phyloP scores from a whole-genome alignment of 2,113 vertebrate species.

The Labrus mixtus region DNA sequence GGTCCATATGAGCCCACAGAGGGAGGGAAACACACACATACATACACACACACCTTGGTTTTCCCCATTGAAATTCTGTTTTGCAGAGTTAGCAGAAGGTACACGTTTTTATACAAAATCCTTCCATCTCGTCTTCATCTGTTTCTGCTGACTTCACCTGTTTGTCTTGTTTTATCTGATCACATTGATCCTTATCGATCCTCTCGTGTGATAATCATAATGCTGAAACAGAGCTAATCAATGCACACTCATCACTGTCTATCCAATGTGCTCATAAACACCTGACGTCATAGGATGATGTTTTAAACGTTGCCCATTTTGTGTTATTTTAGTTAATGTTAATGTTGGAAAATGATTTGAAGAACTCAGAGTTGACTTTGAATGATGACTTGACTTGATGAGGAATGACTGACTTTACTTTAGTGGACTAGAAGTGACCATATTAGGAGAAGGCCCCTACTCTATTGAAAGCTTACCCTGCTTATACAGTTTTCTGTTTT shows the following conservation, averaged over 20 bases:
- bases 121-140: conserved; percentile 41
- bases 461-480: too few species aligned
- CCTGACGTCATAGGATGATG: not conserved
- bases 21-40: not conserved
- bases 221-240: conserved; percentile 71
- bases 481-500: too few species aligned
- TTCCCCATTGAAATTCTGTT: conserved; percentile 18
- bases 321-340: too few species aligned
- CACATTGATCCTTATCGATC: conserved; percentile 48
- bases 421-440: too few species aligned
- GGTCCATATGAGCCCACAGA: conserved; percentile 27
- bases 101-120: not conserved
- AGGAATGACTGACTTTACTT: too few species aligned
- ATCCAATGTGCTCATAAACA: conserved; percentile 2
- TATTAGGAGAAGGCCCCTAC: too few species aligned
- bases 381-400: too few species aligned
- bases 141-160: conserved; percentile 50
- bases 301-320: too few species aligned
- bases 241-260: conserved; percentile 24
- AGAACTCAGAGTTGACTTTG: too few species aligned
- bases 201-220: conserved; percentile 40
- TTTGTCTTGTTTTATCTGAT: conserved; percentile 57
- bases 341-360: too few species aligned
- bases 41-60: conserved; percentile 26
- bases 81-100: conserved; percentile 46